Percentiles rank a stretch among this genome's conserved stretches.
phyloP scores from a whole-genome alignment of 2,888 invertebrate genomes.

The Trichopoda pennipes region DNA sequence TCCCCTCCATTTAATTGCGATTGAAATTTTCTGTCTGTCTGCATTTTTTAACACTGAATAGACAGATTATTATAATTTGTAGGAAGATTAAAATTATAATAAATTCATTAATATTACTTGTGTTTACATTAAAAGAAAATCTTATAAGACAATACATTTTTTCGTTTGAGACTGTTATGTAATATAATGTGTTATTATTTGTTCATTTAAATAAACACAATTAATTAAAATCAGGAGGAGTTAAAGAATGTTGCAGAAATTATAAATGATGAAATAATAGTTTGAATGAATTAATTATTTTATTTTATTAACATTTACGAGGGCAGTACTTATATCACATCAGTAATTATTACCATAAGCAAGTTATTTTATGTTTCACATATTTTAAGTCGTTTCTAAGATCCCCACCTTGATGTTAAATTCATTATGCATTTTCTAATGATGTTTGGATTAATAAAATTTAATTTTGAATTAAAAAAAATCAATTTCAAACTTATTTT shows the following conservation, averaged over 20 bases:
- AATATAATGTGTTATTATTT: not conserved
- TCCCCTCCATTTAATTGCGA: not conserved
- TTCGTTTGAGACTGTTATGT: not conserved
- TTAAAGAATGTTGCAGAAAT: no score
- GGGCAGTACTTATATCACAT: no score
- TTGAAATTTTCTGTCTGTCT: not conserved
- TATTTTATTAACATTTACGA: no score
- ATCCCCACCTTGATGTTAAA: no score
- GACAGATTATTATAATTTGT: not conserved
- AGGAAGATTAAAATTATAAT: slow-evolving; percentile 49
- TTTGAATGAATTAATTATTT: no score
- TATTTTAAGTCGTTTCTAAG: no score
- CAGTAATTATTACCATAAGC: no score
- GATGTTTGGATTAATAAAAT: no score
- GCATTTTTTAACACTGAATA: not conserved
- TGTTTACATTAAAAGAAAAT: slow-evolving; percentile 43
- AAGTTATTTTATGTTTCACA: no score
- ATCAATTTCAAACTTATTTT: not conserved
- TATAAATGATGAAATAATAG: not conserved
- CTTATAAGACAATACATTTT: not conserved
- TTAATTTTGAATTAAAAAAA: not conserved
- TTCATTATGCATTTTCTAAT: no score
- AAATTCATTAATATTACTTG: slow-evolving; percentile 55
- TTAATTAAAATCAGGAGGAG: not conserved
- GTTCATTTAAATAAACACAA: not conserved